Base-by-base conservation (phyloP, 1,140 invertebrate genomes). In the Bombus superbus region DNA sequence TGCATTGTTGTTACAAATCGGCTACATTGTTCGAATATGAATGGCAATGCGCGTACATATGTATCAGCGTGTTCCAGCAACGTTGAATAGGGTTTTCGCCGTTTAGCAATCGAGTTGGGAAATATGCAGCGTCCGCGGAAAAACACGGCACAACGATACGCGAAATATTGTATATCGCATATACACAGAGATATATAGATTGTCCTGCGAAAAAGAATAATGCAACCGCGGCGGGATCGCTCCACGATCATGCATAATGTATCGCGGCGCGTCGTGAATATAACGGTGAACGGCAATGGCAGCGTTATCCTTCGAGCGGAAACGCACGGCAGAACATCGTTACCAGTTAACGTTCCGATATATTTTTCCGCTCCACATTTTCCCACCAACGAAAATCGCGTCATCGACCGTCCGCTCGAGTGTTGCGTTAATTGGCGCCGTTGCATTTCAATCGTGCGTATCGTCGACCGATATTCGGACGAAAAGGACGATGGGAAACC, bases 161-260 rank as follows among this genome's bases (percentile, higher is more conserved):
- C n/a, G 22, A 72, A 28, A 84, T 72, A 79, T 79, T 38, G 42
- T 53, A 73, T 68, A 64, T 85, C n/a, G 35, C 18, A 15, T 42
- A 32, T 5, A 42, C 10, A n/a, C 22, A 4, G 22, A 28, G 42
- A n/a, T 64, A 35, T 32, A 64, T 25, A 22, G 75, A 42, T 62
- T 77, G 75, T 40, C 57, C 68, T 22, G 47, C 44, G 79, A 57
- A 42, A 85, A 85, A 80, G 76, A 80, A 80, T 72, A 85, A 85
- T 32, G 76, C 68, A 44, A 47, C 40, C 13, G 18, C 40, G 40
- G 32, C 57, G 83, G 75, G 76, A 85, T 85, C 79, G 84, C 42
- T 81, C 71, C 28, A 85, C 79, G 79, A 85, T 75, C 84, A 75
- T 75, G 69, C 84, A 81, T 85, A 85, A 85, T 85, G 78, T 81